These are phyloP conservation scores for Trachemys scripta DNA, from an alignment of 2,113 vertebrate genomes.

Conservation along the genomic window DNA sequence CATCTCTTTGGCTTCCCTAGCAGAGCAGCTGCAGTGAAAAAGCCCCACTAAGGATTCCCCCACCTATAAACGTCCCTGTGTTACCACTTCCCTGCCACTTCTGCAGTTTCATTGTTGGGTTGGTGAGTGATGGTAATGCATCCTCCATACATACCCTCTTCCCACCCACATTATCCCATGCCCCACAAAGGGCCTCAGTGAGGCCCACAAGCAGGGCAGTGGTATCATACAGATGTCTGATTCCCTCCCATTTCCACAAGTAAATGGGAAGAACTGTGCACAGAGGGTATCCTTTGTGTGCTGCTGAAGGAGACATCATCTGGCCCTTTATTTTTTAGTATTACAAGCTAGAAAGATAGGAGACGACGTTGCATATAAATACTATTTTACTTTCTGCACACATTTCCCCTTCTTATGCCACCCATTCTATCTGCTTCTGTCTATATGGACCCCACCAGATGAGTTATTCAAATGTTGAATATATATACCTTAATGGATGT, in stretches of 20 bases:
- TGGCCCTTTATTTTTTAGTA: not conserved
- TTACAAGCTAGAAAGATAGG: not conserved
- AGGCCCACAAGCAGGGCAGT: not conserved
- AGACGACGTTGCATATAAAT: not conserved
- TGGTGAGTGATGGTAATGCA: not conserved
- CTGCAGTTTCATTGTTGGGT: not conserved
- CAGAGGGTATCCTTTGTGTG: not conserved
- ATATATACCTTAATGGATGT: accelerated
- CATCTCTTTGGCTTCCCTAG: not conserved
- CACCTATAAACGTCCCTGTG: not conserved
- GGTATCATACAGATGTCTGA: not conserved
- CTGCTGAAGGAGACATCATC: not conserved
- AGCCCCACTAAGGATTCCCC: not conserved
- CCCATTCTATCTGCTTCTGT: not conserved
- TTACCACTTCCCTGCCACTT: not conserved
- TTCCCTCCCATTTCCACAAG: not conserved
- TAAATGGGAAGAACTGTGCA: not conserved
- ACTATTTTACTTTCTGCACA: too few species aligned
- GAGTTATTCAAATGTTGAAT: not conserved
- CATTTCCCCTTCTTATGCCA: not conserved
- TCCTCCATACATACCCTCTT: not conserved
- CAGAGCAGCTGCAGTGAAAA: not conserved
- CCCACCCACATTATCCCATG: not conserved
- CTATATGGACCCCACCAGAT: not conserved
- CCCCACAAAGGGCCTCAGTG: not conserved